Evolutionary conservation across 1,140 invertebrate genomes (phyloP).

Genomic region (Drosophila dunni): DNA sequence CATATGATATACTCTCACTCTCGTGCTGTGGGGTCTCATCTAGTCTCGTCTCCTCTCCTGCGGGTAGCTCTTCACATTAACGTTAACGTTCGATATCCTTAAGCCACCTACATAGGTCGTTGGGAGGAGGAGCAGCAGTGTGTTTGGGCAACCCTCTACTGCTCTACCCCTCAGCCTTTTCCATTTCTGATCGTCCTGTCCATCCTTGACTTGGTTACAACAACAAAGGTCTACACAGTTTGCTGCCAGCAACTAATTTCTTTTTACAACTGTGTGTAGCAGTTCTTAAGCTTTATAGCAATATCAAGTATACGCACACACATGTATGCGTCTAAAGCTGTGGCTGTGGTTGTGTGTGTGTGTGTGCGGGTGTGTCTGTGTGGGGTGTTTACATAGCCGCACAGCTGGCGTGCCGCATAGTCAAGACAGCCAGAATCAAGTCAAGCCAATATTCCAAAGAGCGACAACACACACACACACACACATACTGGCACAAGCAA

Average conservation of each 20-base stretch:
- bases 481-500: constrained; percentile 27
- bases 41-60: neutral
- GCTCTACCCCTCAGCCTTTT: neutral
- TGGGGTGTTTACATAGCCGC: constrained; percentile 58
- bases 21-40: neutral
- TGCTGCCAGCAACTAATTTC: constrained; percentile 69
- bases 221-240: constrained; percentile 23
- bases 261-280: constrained; percentile 73
- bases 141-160: neutral
- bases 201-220: constrained; percentile 33
- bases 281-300: constrained; percentile 72
- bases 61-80: constrained; percentile 66
- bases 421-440: constrained; percentile 34
- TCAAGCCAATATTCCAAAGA: constrained; percentile 69
- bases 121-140: too few relatives aligned
- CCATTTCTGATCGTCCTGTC: constrained; percentile 17
- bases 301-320: constrained; percentile 23
- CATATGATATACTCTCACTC: constrained; percentile 70
- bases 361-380: constrained; percentile 6
- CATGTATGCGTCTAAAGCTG: neutral
- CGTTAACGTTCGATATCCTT: constrained; percentile 50
- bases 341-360: neutral
- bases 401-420: constrained; percentile 64
- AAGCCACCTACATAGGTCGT: neutral
- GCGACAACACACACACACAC: constrained; percentile 33